Conservation (phyloP, 2,888 invertebrate species). For the Macrosiphum euphorbiae region DNA sequence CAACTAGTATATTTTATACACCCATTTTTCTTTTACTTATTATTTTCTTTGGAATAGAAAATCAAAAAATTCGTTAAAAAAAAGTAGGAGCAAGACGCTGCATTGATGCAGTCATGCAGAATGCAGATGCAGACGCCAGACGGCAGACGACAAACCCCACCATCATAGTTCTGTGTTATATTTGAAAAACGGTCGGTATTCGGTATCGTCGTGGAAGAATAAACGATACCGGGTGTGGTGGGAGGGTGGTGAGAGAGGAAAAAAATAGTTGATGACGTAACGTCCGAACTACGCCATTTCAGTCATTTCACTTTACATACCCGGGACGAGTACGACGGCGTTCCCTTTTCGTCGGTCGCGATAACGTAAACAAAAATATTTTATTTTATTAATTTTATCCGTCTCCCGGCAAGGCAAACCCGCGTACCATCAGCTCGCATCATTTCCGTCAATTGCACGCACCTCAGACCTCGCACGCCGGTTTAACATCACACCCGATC, state of each 20-base stretch:
- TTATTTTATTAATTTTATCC: background rate
- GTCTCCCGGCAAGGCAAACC: background rate
- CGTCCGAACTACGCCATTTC: conserved; percentile 62
- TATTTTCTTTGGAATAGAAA: conserved; percentile 44
- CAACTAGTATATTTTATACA: too few relatives aligned
- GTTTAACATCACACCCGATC: background rate
- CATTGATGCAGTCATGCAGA: too few relatives aligned
- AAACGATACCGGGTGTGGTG: background rate
- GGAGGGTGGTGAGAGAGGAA: background rate
- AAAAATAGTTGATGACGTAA: conserved; percentile 61
- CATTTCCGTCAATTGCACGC: conserved; percentile 6
- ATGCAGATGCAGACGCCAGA: too few relatives aligned
- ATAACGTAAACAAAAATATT: conserved; percentile 59
- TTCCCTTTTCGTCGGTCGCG: conserved; percentile 53
- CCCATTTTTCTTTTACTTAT: background rate
- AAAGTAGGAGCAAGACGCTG: background rate
- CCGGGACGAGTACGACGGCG: conserved; percentile 45
- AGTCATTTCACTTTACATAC: conserved; percentile 49
- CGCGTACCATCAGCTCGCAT: background rate
- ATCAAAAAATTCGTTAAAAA: conserved; percentile 38
- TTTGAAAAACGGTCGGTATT: conserved; percentile 1
- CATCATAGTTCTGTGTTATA: background rate
- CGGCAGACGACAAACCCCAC: background rate
- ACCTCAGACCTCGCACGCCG: background rate
- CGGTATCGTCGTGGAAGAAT: conserved; percentile 40